Conservation (phyloP, 2,888 invertebrate genomes). For the Mystacides longicornis region DNA sequence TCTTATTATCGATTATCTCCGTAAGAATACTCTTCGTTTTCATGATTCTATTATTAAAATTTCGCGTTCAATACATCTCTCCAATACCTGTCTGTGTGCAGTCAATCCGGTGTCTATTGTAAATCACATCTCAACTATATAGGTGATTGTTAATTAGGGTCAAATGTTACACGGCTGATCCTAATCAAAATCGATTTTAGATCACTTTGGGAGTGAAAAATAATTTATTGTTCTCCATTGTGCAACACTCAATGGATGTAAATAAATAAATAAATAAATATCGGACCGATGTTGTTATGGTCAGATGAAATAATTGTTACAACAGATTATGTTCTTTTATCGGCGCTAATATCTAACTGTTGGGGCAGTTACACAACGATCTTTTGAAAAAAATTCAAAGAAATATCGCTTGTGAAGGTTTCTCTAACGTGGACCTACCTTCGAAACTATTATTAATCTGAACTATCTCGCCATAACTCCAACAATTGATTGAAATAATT, state of each 20-base stretch:
- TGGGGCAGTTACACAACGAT: neutral
- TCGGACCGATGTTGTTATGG: neutral
- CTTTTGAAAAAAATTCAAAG: neutral
- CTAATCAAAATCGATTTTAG: constrained; percentile 16
- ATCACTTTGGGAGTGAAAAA: constrained; percentile 19
- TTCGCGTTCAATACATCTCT: too few relatives aligned
- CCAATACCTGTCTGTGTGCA: too few relatives aligned
- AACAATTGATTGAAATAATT: too few relatives aligned
- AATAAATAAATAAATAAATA: neutral
- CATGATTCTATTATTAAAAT: too few relatives aligned
- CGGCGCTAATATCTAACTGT: neutral
- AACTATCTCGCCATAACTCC: too few relatives aligned
- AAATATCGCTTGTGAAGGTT: constrained; percentile 8
- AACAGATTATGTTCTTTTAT: constrained; percentile 1
- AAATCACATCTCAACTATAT: constrained; percentile 22
- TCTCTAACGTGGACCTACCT: too few relatives aligned
- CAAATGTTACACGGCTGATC: constrained; percentile 25
- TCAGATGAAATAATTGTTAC: neutral
- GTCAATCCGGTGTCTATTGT: too few relatives aligned
- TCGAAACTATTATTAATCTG: too few relatives aligned
- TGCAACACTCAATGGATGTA: constrained; percentile 8
- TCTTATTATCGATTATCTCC: too few relatives aligned
- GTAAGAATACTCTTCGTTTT: too few relatives aligned
- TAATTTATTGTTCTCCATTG: constrained; percentile 19
- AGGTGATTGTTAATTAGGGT: constrained; percentile 24